Evolutionary conservation across 2,888 invertebrate species (phyloP).

Genomic region (Drosophila paramelanica): DNA sequence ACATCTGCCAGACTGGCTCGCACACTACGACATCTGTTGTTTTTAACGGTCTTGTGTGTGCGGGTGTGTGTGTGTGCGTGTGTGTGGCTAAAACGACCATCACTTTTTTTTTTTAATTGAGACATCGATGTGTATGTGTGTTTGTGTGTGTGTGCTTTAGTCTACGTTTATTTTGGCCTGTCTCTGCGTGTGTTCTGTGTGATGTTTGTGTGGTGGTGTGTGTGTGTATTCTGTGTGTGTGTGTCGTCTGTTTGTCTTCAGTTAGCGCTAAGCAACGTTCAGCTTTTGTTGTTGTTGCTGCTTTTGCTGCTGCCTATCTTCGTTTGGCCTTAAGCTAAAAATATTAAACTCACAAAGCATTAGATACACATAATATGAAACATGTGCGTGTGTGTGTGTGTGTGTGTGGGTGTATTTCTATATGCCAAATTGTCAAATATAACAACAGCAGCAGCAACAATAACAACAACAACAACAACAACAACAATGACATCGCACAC

Average conservation of each 20-base stretch:
- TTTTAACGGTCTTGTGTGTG: slow-evolving; percentile 13
- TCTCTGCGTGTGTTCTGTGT: slow-evolving; percentile 26
- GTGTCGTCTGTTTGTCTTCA: slow-evolving; percentile 64
- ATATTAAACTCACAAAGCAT: slow-evolving; percentile 70
- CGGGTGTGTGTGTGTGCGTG: slow-evolving; percentile 15
- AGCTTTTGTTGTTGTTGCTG: slow-evolving; percentile 11
- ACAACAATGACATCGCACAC: slow-evolving; percentile 35
- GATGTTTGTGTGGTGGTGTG: background rate
- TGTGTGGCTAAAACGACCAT: slow-evolving; percentile 61
- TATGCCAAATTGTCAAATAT: slow-evolving; percentile 66
- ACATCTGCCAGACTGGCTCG: slow-evolving; percentile 58
- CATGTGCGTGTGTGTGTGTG: slow-evolving; percentile 8
- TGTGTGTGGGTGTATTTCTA: slow-evolving; percentile 21
- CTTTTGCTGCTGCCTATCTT: slow-evolving; percentile 48
- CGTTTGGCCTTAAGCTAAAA: slow-evolving; percentile 76
- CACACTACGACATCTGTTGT: slow-evolving; percentile 31
- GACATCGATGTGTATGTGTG: slow-evolving; percentile 64
- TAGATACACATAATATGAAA: slow-evolving; percentile 53
- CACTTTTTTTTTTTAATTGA: slow-evolving; percentile 72
- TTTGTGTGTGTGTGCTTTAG: slow-evolving; percentile 36
- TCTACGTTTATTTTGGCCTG: slow-evolving; percentile 51
- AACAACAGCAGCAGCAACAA: slow-evolving; percentile 21
- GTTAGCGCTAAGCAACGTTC: slow-evolving; percentile 63
- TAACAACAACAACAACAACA: slow-evolving; percentile 17
- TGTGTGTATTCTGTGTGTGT: slow-evolving; percentile 13